These are phyloP conservation scores for Pemphredon lugubris DNA, from an alignment of 2,888 invertebrate genomes.

Conservation along the genomic window DNA sequence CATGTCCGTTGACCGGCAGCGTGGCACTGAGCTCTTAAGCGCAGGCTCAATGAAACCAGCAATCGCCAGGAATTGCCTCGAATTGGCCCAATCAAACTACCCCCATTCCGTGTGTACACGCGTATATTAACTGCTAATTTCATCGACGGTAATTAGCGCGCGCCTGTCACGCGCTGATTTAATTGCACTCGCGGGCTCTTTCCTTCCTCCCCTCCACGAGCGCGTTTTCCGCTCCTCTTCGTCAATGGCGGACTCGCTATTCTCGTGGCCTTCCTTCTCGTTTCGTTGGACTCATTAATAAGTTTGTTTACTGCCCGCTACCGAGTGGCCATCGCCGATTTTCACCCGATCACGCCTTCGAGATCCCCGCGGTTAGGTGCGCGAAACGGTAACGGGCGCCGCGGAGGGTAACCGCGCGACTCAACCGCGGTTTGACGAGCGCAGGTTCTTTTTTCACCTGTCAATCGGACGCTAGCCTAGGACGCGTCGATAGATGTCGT, in stretches of 20 bases:
- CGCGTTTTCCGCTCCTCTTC: constrained; percentile 16
- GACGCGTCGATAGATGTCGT: no score
- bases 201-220: constrained; percentile 11
- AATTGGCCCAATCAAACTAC: constrained; percentile 82
- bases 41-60: constrained; percentile 81
- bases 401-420: no score
- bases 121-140: constrained; percentile 81
- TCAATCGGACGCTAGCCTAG: no score
- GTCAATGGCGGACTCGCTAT: constrained; percentile 7
- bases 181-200: constrained; percentile 41
- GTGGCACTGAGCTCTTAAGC: constrained; percentile 78
- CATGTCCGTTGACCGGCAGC: constrained; percentile 78
- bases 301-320: constrained; percentile 30
- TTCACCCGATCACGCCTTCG: no score
- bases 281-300: constrained; percentile 22
- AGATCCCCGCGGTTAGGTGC: no score
- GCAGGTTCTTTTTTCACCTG: no score
- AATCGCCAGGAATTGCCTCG: constrained; percentile 82
- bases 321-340: neutral
- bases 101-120: constrained; percentile 80
- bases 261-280: constrained; percentile 11
- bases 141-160: constrained; percentile 77
- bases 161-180: constrained; percentile 62
- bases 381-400: no score
- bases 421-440: no score